phyloP scores from a whole-genome alignment of 2,888 invertebrate species.

The Aromia moschata region DNA sequence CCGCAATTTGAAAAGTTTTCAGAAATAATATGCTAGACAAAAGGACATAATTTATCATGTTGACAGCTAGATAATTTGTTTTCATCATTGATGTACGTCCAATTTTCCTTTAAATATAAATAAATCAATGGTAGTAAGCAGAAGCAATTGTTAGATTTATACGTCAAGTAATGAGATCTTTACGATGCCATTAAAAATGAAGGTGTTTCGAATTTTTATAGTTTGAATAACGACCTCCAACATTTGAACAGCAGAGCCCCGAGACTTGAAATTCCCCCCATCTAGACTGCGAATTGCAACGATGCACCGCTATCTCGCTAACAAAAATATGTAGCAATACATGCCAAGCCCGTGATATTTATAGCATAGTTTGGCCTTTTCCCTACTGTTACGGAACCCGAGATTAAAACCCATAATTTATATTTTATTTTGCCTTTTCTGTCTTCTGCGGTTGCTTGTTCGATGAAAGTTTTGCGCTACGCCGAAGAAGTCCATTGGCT shows the following conservation, averaged over 20 bases:
- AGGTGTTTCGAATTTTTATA: constrained; percentile 45
- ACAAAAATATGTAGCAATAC: constrained; percentile 60
- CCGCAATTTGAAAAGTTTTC: constrained; percentile 18
- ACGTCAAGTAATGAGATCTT: constrained; percentile 54
- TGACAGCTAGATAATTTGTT: constrained; percentile 24
- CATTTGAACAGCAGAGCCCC: constrained; percentile 12
- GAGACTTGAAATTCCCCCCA: constrained; percentile 28
- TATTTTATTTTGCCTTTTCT: constrained; percentile 61
- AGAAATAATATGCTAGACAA: constrained; percentile 16
- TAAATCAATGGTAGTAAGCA: constrained; percentile 51
- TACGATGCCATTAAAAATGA: constrained; percentile 52
- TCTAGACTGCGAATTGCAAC: constrained; percentile 44
- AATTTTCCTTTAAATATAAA: constrained; percentile 28
- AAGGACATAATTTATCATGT: constrained; percentile 18
- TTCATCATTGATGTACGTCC: constrained; percentile 17
- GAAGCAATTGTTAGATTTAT: constrained; percentile 52
- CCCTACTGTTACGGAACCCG: constrained; percentile 57
- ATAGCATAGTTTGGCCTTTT: constrained; percentile 58
- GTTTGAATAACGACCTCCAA: constrained; percentile 23
- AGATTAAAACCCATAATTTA: constrained; percentile 65
- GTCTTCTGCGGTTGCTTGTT: constrained; percentile 53
- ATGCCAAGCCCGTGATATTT: constrained; percentile 59
- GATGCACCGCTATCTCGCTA: constrained; percentile 57
- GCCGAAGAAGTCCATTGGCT: constrained; percentile 51
- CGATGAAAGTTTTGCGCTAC: constrained; percentile 38